Evolutionary conservation across 2,113 vertebrate genomes (phyloP).

Genomic region (Mus spicilegus): DNA sequence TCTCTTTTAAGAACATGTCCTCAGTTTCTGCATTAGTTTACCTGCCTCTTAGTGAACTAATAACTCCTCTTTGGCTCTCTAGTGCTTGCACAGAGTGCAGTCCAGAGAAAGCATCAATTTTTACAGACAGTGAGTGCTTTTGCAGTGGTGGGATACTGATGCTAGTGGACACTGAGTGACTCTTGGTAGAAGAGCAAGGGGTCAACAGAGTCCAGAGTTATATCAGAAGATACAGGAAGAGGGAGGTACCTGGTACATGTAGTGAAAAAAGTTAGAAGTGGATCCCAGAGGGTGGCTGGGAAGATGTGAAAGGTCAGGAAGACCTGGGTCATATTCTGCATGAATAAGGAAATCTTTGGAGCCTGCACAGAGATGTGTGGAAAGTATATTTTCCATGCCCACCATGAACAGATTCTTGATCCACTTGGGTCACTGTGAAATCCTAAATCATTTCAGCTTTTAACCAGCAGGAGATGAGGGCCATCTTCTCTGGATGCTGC

Average conservation of each 20-base stretch:
- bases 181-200: background rate
- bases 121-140: background rate
- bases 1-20: background rate
- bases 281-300: fast-evolving
- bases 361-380: fast-evolving
- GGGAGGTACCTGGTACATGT: fast-evolving
- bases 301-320: background rate
- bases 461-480: background rate
- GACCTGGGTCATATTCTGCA: background rate
- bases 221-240: background rate
- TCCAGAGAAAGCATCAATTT: background rate
- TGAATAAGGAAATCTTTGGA: background rate
- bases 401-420: background rate
- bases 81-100: too few relatives aligned
- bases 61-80: background rate
- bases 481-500: background rate
- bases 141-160: background rate
- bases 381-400: background rate
- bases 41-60: background rate
- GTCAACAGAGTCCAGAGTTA: background rate
- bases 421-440: background rate
- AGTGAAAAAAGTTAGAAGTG: background rate
- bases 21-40: background rate
- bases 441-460: background rate
- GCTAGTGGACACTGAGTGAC: background rate